These are phyloP conservation scores for Balanococcus diminutus DNA, from an alignment of 2,888 invertebrate genomes.

Conservation along the genomic window DNA sequence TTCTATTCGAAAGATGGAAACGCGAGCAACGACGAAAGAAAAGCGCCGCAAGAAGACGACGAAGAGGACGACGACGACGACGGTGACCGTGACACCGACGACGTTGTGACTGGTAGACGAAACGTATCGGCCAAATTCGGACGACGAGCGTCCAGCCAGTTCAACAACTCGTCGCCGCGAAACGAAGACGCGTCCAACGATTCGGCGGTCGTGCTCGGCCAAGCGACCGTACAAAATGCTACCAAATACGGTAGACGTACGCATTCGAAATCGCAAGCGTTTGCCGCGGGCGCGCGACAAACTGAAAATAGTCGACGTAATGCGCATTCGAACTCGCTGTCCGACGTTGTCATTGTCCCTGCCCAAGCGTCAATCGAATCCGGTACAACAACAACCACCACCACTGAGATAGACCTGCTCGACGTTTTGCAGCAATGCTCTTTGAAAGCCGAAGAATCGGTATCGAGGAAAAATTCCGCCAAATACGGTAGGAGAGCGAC, in stretches of 20 bases:
- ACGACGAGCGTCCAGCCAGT: not conserved
- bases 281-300: not conserved
- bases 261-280: not conserved
- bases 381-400: not conserved
- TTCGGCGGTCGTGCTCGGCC: not conserved
- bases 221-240: not conserved
- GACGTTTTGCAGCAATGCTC: constrained; percentile 1
- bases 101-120: constrained; percentile 6
- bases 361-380: too few species aligned
- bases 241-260: constrained; percentile 48
- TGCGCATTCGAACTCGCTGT: not conserved
- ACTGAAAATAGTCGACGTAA: too few species aligned
- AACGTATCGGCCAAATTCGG: constrained; percentile 19
- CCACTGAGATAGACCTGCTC: not conserved
- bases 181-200: not conserved
- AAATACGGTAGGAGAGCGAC: constrained; percentile 59
- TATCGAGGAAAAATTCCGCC: constrained; percentile 57
- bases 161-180: not conserved
- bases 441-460: not conserved
- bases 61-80: constrained; percentile 19
- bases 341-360: not conserved
- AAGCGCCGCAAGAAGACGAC: not conserved
- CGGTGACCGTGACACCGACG: constrained; percentile 42
- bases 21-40: not conserved
- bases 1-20: not conserved